phyloP scores from a whole-genome alignment of 1,140 invertebrate genomes.

The Saxidomus purpurata region DNA sequence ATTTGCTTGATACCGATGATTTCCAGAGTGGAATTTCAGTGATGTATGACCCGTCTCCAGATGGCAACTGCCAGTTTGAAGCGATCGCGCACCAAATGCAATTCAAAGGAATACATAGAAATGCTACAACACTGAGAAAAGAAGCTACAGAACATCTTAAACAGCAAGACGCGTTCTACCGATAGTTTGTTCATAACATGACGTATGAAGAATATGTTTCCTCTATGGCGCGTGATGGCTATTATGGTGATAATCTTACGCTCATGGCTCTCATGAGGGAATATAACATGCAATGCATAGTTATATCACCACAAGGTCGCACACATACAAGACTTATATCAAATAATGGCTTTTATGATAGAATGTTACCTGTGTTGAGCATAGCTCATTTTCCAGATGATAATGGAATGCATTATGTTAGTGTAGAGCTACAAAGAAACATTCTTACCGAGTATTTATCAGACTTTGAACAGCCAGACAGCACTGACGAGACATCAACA shows the following conservation, averaged over 20 bases:
- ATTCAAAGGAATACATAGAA: not conserved
- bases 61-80: constrained; percentile 41
- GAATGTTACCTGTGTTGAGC: not conserved
- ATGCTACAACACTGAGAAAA: not conserved
- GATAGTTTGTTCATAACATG: not conserved
- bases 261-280: constrained; percentile 24
- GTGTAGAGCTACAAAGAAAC: not conserved
- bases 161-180: not conserved
- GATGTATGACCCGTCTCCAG: not conserved
- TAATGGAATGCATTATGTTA: constrained; percentile 35
- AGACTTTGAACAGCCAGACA: constrained; percentile 23
- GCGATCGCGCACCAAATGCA: constrained; percentile 1
- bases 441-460: not conserved
- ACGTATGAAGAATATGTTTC: constrained; percentile 7
- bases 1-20: not conserved
- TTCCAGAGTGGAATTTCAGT: constrained; percentile 1
- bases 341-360: constrained; percentile 43
- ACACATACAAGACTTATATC: not conserved
- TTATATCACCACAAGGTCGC: not conserved
- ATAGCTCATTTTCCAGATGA: constrained; percentile 38
- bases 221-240: not conserved
- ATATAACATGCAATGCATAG: constrained; percentile 36
- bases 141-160: constrained; percentile 21
- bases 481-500: not conserved
- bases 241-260: constrained; percentile 46